phyloP scores from a whole-genome alignment of 2,888 invertebrate species.

The Lycocerus yunnanus region DNA sequence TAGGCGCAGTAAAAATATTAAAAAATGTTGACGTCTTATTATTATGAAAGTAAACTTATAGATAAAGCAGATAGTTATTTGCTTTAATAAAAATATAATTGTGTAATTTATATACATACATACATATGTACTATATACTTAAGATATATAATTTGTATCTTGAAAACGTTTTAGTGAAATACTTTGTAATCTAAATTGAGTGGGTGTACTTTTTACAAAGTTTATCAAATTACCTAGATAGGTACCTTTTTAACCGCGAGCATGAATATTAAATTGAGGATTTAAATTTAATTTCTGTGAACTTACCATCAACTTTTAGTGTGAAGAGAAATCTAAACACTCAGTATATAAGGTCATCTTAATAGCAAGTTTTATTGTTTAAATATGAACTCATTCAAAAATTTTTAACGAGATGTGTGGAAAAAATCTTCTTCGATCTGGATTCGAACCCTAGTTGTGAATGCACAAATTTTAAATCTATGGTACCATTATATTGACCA shows the following conservation, averaged over 20 bases:
- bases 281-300: not conserved
- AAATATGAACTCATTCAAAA: no score
- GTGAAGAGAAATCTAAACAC: not conserved
- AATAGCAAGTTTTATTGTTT: no score
- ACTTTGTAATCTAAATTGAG: not conserved
- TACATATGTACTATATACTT: not conserved
- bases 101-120: not conserved
- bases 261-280: not conserved
- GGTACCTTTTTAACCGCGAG: not conserved
- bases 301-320: no score
- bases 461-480: no score
- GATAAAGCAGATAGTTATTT: not conserved
- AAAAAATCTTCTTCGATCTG: no score
- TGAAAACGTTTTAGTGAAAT: not conserved
- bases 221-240: not conserved
- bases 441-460: no score
- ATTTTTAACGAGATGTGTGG: no score
- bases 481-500: no score
- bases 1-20: not conserved
- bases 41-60: not conserved
- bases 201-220: not conserved
- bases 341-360: not conserved
- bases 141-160: not conserved
- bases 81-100: not conserved
- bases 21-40: not conserved